phyloP scores from a whole-genome alignment of 1,140 invertebrate genomes.

The Drosophila elegans region DNA sequence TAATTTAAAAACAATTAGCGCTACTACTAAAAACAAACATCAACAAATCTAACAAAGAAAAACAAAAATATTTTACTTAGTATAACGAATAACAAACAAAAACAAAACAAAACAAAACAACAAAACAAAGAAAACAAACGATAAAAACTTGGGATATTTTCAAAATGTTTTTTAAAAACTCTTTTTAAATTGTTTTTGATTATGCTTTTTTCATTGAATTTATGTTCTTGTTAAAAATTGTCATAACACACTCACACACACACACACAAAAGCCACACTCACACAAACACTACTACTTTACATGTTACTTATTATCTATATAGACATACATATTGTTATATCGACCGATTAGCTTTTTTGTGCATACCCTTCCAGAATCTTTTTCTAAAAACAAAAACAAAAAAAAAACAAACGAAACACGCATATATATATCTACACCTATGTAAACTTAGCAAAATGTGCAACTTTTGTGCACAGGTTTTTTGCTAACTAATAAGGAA shows the following conservation, averaged over 20 bases:
- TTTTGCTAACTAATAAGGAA: conserved; percentile 18
- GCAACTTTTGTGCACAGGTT: conserved; percentile 67
- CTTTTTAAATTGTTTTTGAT: conserved; percentile 55
- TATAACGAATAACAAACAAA: conserved; percentile 29
- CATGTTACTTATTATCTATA: conserved; percentile 79
- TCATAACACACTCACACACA: conserved; percentile 25
- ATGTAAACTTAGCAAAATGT: conserved; percentile 51
- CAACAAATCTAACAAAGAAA: conserved; percentile 44
- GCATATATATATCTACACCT: conserved; percentile 52
- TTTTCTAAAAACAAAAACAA: conserved; percentile 50
- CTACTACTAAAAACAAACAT: conserved; percentile 52
- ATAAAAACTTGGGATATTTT: conserved; percentile 46
- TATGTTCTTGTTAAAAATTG: conserved; percentile 71
- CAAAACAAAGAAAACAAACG: conserved; percentile 10
- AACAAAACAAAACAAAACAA: conserved; percentile 40
- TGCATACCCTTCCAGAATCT: conserved; percentile 76
- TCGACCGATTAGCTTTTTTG: conserved; percentile 77
- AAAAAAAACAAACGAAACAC: conserved; percentile 49
- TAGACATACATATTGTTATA: conserved; percentile 78
- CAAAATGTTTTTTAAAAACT: conserved; percentile 39
- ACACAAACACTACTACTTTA: conserved; percentile 42
- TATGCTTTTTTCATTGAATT: conserved; percentile 35
- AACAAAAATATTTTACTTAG: conserved; percentile 59
- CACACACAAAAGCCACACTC: conserved; percentile 22
- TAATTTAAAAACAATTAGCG: conserved; percentile 75